Evolutionary conservation across 2,113 vertebrate species (phyloP).

Genomic region (Sphaerodactylus townsendi): DNA sequence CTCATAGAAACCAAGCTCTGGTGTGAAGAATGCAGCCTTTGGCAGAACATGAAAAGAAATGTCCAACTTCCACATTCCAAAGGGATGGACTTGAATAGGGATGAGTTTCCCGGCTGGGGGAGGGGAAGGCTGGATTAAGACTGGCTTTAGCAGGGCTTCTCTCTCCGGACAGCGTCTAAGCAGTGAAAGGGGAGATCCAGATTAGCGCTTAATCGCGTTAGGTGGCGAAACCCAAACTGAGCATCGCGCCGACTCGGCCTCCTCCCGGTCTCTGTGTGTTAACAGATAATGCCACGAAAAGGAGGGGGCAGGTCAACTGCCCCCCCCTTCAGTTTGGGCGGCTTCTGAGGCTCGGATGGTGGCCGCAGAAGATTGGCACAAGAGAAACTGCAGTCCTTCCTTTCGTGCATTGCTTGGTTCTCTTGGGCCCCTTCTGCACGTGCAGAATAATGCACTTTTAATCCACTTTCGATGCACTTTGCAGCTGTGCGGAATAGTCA

Average conservation of each 20-base stretch:
- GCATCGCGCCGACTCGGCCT: constrained; percentile 34
- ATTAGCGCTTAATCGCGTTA: constrained; percentile 72
- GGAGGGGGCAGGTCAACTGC: neutral
- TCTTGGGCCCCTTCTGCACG: neutral
- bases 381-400: neutral
- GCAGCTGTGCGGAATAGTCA: too few species aligned
- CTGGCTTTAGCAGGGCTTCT: neutral
- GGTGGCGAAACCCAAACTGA: constrained; percentile 56
- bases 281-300: neutral
- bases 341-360: neutral
- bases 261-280: neutral
- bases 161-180: constrained; percentile 27
- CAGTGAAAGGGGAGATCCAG: constrained; percentile 58
- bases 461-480: too few species aligned
- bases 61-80: constrained; percentile 60
- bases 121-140: constrained; percentile 60
- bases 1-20: constrained; percentile 26
- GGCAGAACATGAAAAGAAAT: constrained; percentile 60
- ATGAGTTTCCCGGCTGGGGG: constrained; percentile 36
- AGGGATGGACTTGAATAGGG: constrained; percentile 62
- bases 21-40: constrained; percentile 60
- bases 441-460: too few species aligned
- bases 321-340: too few species aligned
- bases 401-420: too few species aligned
- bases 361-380: neutral